Base-by-base conservation (phyloP, 2,888 invertebrate genomes). In the Monochamus alternatus region DNA sequence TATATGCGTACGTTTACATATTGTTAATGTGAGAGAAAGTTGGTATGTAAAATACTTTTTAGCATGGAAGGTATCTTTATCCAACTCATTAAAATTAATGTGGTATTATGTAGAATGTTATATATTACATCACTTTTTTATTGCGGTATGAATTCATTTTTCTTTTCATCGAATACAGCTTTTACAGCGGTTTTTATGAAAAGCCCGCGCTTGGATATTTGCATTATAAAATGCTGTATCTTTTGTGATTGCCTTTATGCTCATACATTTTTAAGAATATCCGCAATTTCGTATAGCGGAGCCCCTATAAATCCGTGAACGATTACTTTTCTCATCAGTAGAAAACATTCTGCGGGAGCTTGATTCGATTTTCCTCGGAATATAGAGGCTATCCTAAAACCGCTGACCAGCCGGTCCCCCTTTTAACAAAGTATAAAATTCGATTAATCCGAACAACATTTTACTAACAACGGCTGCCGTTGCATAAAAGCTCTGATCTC, bases 401-500 rank as follows among this genome's bases (percentile, higher is more conserved):
- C 83, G 84, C 84, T 84, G 84, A 84, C 84, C 83, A 80, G 77
- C 76, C 77, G 77, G 77, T 78, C 80, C 81, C 81, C 81, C 84
- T 85, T 85, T 86, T 83, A 82, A 84, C 84, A 85, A 85, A 85
- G 85, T 85, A 86, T 84, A 85, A 85, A 85, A 86, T 86, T 86
- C 85, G 85, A 86, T 86, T 86, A 86, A 86, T 85, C 84, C 84
- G 82, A 84, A 84, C 83, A 84, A 84, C 85, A 85, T 85, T 83
- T 84, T 80, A 78, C 78, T 82, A 84, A 83, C 84, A 84, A 82
- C 82, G 79, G 79, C 78, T 78, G 82, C 78, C 81, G 80, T 78
- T 82, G 82, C 84, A 84, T 84, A 85, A 85, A 85, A 83, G 84
- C 83, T 82, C 83, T 79, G 84, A 85, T 84, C 84, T 85, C 83